Evolutionary conservation across 92 coral and sea anemone species (phyloP).

Genomic region (Epizoanthus ramosus): DNA sequence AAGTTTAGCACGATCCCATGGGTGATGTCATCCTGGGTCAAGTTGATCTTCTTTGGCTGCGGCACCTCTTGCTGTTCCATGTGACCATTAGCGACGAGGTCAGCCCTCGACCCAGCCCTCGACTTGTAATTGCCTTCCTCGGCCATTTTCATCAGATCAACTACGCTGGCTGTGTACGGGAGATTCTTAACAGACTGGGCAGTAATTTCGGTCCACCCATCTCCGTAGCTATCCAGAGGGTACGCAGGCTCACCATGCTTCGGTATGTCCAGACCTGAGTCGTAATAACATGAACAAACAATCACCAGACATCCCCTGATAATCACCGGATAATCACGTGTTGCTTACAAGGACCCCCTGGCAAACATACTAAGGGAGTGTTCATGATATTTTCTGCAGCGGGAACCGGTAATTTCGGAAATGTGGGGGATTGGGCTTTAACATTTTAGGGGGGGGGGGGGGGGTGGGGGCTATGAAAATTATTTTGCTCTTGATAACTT

Average conservation of each 20-base stretch:
- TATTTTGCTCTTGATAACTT: too few relatives aligned
- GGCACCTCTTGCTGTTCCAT: background rate
- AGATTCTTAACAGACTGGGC: conserved; percentile 10
- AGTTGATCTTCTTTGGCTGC: conserved; percentile 10
- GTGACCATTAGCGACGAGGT: background rate
- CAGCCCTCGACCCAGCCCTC: background rate
- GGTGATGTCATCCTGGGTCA: conserved; percentile 7
- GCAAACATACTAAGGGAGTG: too few relatives aligned
- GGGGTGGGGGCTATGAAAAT: too few relatives aligned
- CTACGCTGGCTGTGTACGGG: conserved; percentile 1
- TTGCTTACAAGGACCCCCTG: too few relatives aligned
- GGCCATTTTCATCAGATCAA: conserved; percentile 9
- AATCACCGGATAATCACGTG: too few relatives aligned
- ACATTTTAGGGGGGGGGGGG: too few relatives aligned
- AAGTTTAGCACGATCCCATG: conserved; percentile 22
- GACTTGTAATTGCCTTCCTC: background rate
- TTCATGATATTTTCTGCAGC: too few relatives aligned
- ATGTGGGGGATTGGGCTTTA: too few relatives aligned
- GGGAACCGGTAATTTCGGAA: too few relatives aligned
- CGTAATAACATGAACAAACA: too few relatives aligned
- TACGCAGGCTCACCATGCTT: conserved; percentile 96
- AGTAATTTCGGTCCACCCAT: conserved; percentile 70
- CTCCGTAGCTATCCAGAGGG: conserved; percentile 85
- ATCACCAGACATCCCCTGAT: too few relatives aligned
- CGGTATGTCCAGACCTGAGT: conserved; percentile 85